A percentile compares a stretch with the other conserved stretches of the same genome.
phyloP scores from a whole-genome alignment of 2,113 vertebrate genomes.

The Bucco capensis region DNA sequence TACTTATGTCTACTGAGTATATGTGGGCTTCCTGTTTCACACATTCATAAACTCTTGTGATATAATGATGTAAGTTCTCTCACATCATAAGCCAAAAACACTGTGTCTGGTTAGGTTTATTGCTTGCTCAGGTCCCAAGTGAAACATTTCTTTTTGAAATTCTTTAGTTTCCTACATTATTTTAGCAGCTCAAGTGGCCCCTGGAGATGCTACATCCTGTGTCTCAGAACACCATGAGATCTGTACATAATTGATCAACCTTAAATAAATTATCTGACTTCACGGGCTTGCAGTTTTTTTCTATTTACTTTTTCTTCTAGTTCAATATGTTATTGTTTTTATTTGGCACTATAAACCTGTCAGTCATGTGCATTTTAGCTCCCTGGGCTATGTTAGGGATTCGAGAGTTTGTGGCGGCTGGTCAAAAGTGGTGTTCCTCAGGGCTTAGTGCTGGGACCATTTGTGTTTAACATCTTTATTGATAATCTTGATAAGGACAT shows the following conservation, averaged over 20 bases:
- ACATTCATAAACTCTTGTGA: constrained; percentile 22
- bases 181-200: not conserved
- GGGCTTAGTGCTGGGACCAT: no score
- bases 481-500: no score
- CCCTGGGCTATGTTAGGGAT: not conserved
- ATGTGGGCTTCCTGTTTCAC: constrained; percentile 44
- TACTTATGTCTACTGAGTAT: constrained; percentile 13
- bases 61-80: constrained; percentile 15
- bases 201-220: not conserved
- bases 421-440: no score
- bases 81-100: constrained; percentile 18
- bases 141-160: constrained; percentile 30
- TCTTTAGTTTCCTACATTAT: constrained; percentile 11
- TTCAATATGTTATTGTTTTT: not conserved
- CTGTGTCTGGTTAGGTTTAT: constrained; percentile 18
- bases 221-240: not conserved
- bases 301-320: not conserved
- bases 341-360: constrained; percentile 4
- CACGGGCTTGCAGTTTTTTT: not conserved
- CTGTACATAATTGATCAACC: not conserved
- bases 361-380: not conserved
- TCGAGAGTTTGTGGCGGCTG: not conserved
- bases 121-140: constrained; percentile 23
- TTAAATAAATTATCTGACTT: not conserved
- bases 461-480: no score